phyloP scores from a whole-genome alignment of 2,113 vertebrate species.

The Abramis brama region DNA sequence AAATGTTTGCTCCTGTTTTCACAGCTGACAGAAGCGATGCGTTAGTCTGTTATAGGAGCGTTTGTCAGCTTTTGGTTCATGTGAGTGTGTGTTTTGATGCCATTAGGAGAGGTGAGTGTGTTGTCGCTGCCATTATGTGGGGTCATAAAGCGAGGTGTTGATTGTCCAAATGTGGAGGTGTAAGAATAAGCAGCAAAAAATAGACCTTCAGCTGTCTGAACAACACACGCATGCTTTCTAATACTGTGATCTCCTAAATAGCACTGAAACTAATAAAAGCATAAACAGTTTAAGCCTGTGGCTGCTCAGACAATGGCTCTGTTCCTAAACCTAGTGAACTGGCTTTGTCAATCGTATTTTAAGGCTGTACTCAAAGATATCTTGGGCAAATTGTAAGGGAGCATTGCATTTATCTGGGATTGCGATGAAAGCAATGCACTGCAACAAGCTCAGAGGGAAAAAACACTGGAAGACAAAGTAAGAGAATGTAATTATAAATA shows the following conservation, averaged over 20 bases:
- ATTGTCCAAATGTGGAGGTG: constrained; percentile 37
- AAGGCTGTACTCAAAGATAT: not conserved
- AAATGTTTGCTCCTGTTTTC: constrained; percentile 39
- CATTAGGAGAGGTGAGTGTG: constrained; percentile 31
- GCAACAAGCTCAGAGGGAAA: too few relatives aligned
- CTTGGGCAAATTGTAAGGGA: not conserved
- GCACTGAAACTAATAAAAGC: constrained; percentile 32
- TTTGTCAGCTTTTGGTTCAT: constrained; percentile 31
- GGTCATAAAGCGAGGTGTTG: constrained; percentile 19
- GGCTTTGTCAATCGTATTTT: not conserved
- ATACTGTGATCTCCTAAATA: constrained; percentile 15
- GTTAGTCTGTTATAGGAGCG: constrained; percentile 15
- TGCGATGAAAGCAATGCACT: too few relatives aligned
- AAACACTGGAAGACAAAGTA: not conserved
- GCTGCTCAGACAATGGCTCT: not conserved
- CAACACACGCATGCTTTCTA: constrained; percentile 6
- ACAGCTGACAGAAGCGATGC: constrained; percentile 24
- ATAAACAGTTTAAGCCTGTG: not conserved
- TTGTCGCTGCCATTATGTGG: constrained; percentile 22
- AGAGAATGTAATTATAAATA: not conserved
- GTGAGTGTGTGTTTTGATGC: constrained; percentile 13
- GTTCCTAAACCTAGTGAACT: not conserved
- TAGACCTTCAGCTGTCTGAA: constrained; percentile 33
- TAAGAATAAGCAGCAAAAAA: constrained; percentile 27
- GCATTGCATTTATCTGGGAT: too few relatives aligned